Percentiles rank a stretch among this genome's conserved stretches.
phyloP scores from a whole-genome alignment of 2,888 invertebrate genomes.

The Chromoteleia sp. region DNA sequence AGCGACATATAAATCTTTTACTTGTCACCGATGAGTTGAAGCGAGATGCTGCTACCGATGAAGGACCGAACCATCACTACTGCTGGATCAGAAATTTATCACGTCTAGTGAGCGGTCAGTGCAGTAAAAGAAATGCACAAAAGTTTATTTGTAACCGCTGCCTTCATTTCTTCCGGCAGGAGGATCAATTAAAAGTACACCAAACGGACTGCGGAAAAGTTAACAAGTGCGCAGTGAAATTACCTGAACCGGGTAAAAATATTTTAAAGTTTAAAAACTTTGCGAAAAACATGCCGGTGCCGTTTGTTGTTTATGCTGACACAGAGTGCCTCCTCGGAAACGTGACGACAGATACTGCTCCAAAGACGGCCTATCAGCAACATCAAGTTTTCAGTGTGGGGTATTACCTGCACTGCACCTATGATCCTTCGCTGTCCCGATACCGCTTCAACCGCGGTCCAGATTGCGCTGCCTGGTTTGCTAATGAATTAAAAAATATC shows the following conservation, averaged over 20 bases:
- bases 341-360: not conserved
- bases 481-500: not conserved
- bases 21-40: too few species aligned
- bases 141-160: not conserved
- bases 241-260: not conserved
- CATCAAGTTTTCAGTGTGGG: not conserved
- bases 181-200: not conserved
- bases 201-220: not conserved
- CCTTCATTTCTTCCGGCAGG: too few species aligned
- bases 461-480: constrained; percentile 9
- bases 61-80: too few species aligned
- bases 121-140: too few species aligned
- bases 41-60: too few species aligned
- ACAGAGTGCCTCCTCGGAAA: not conserved
- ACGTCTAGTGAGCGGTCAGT: too few species aligned
- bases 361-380: constrained; percentile 1
- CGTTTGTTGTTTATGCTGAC: not conserved
- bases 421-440: not conserved
- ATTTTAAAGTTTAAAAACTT: constrained; percentile 6
- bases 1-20: too few species aligned
- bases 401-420: constrained; percentile 6
- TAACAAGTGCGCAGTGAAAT: not conserved
- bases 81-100: too few species aligned
- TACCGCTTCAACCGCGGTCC: not conserved
- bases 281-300: not conserved